Base-by-base conservation (phyloP, 2,888 invertebrate genomes). In the Lobophora halterata region DNA sequence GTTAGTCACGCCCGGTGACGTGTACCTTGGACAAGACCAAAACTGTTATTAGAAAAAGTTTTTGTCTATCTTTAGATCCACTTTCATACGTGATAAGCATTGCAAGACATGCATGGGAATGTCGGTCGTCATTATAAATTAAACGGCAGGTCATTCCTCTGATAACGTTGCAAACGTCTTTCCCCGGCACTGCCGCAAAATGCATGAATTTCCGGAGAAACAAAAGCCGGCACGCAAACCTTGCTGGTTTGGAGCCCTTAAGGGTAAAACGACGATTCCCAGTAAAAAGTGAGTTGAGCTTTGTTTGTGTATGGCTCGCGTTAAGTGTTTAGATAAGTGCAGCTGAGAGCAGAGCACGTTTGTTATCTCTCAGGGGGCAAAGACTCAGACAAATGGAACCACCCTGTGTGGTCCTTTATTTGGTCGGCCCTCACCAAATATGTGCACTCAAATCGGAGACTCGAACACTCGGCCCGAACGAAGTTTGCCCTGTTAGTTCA, bases 11-110 rank as follows among this genome's bases (percentile, higher is more conserved):
- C 83, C 83, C 76, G 86, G 67, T 86, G 87, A 86, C 86, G 83
- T 85, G 86, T 87, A 86, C 87, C 87, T 87, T 87, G 86, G 87
- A 87, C 87, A 87, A 86, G 78, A 87, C 85, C 86, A 86, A 87
- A 87, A 85, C 79, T 79, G 68, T 83, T 81, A 86, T 86, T 86
- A 86, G 82, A 86, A 81, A 72, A 68, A 71, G 69, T 75, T 71
- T 67, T 75, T 69, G 69, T 68, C 65, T 46, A 70, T 71, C 71
- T 77, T 74, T 71, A 70, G 64, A 66, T 52, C 47, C 45, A 49
- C 38, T 54, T 55, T 38, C 46, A 52, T 58, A 53, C 58, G 58
- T 44, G 42, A 33, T 21, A 30, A 32, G 37, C 31, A 37, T 47
- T 36, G 35, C 28, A 28, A 30, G 37, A 29, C 51, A 50, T 50